Evolutionary conservation across 2,113 vertebrate genomes (phyloP).

Genomic region (Arizona elegans): DNA sequence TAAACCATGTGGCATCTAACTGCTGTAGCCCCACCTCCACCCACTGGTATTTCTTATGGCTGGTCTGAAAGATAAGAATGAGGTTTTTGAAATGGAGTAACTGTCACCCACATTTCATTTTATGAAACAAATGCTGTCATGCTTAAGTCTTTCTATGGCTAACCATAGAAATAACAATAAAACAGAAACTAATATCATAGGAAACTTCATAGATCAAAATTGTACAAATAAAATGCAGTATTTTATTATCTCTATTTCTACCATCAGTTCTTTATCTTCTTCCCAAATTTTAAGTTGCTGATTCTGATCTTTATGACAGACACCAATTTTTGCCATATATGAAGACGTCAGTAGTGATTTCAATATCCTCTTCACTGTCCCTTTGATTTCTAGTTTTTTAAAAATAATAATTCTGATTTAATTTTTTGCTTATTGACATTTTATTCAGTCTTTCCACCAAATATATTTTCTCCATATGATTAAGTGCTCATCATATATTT

Average conservation of each 20-base stretch:
- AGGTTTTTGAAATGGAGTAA: neutral
- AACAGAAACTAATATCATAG: neutral
- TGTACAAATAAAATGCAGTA: neutral
- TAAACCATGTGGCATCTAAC: neutral
- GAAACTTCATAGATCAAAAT: neutral
- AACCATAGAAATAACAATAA: neutral
- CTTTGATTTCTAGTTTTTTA: neutral
- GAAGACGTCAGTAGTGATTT: neutral
- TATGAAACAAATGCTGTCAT: neutral
- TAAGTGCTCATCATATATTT: neutral
- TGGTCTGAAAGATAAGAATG: conserved; percentile 6
- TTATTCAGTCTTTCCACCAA: neutral
- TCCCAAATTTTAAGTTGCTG: neutral
- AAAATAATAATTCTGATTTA: neutral
- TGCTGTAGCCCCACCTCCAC: neutral
- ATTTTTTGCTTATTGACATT: neutral
- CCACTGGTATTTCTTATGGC: neutral
- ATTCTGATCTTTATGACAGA: neutral
- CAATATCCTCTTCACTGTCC: neutral
- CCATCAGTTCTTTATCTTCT: neutral
- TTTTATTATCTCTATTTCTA: neutral
- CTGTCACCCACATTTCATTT: neutral
- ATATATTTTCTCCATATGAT: neutral
- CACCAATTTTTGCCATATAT: neutral
- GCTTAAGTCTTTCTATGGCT: neutral